Evolutionary conservation across 2,113 vertebrate species (phyloP), one percentile per base, ranked within the genome.

Genomic region (Oryzias melastigma): DNA sequence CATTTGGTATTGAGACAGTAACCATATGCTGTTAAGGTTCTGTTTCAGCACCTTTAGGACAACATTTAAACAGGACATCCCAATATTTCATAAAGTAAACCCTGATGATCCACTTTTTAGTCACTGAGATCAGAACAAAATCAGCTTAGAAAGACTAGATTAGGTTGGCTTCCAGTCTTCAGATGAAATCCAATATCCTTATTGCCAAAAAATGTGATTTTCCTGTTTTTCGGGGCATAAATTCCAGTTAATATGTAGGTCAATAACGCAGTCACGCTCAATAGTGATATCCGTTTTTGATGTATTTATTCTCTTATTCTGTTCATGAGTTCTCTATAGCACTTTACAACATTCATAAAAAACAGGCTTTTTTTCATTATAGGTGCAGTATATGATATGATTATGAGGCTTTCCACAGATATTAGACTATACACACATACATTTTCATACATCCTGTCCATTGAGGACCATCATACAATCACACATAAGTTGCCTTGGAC

Each of bases 261-360:
- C 45, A 58, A 53, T 15, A 29, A 27, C 17, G n/a, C 19, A 45
- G 44, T 3, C 27, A 5, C 24, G 78, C 10, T 77, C n/a, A 66
- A 60, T 7, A 43, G 66, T 40, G 17, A 73, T 22, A 19, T 46
- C 62, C 71, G 25, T 56, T 57, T 29, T 35, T 46, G 62, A 78
- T 74, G 49, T 60, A 71, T 88, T 88, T 89, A 87, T 87, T 88
- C 45, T 77, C 65, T 64, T 67, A 29, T 40, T 68, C 24, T 71
- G 56, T 82, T 83, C 45, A 66, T 85, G 87, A 77, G 75, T 82
- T 85, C 62, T 69, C 75, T 77, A 86, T 83, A 88, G 74, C 75
- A 67, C 65, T 80, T 83, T 82, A 80, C 19, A 64, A 85, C 85
- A 88, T 88, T 85, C 64, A 86, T 91, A 62, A 84, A 83, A 87